Conservation (phyloP, 2,888 invertebrate genomes). For the Lasioglossum calceatum region DNA sequence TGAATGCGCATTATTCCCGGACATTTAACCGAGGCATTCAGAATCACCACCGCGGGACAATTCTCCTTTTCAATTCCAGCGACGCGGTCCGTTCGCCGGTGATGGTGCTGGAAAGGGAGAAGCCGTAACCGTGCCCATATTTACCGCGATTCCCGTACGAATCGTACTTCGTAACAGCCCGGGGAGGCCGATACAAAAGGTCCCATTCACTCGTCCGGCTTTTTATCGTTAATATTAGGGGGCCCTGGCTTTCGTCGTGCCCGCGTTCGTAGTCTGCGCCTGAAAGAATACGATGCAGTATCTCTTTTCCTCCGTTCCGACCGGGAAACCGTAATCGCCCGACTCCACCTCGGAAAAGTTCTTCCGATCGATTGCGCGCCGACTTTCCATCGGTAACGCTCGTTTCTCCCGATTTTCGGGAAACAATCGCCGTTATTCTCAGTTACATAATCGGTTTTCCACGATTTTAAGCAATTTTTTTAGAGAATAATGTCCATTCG, state of each 20-base stretch:
- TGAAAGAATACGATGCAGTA: slow-evolving; percentile 14
- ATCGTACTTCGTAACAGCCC: slow-evolving; percentile 19
- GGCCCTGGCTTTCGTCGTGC: slow-evolving; percentile 5
- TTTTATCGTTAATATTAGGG: slow-evolving; percentile 46
- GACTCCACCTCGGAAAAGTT: not conserved
- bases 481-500: no score
- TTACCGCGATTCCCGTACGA: slow-evolving; percentile 42
- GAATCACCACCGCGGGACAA: slow-evolving; percentile 31
- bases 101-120: not conserved
- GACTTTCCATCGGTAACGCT: not conserved
- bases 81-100: not conserved
- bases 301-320: slow-evolving; percentile 6
- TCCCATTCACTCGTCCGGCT: slow-evolving; percentile 12
- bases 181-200: slow-evolving; percentile 31
- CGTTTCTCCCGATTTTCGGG: not conserved
- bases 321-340: not conserved
- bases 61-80: slow-evolving; percentile 44
- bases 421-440: not conserved
- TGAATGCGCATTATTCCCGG: slow-evolving; percentile 35
- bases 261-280: not conserved
- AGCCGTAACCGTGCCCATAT: slow-evolving; percentile 34
- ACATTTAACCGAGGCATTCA: slow-evolving; percentile 46
- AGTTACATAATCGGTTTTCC: no score
- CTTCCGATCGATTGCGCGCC: not conserved
- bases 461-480: no score